Percentiles rank a stretch among this genome's conserved stretches.
These are phyloP conservation scores for Cebus imitator DNA, from an alignment of 2,113 vertebrate species.

Conservation along the genomic window DNA sequence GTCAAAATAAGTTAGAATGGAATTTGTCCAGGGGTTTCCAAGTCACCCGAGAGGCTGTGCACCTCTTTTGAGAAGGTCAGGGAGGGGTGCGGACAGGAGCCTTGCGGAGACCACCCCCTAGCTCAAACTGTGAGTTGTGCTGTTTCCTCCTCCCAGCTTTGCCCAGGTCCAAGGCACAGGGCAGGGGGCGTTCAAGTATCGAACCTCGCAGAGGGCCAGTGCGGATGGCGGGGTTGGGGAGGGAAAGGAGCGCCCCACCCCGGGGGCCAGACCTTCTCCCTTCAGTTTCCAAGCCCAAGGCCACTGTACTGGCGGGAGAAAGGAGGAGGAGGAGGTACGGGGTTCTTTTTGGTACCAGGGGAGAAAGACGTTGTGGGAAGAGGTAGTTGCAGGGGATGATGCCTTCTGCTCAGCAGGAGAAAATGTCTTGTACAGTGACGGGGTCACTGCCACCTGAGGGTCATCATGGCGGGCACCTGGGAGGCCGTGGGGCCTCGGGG, in stretches of 20 bases:
- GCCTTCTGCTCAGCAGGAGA: conserved; percentile 78
- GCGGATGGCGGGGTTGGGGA: neutral
- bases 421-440: conserved; percentile 67
- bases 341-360: conserved; percentile 78
- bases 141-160: conserved; percentile 14
- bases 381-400: conserved; percentile 78
- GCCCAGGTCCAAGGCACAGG: conserved; percentile 65
- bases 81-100: conserved; percentile 10
- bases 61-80: conserved; percentile 12
- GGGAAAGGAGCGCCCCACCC: neutral
- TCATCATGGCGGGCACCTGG: conserved; percentile 49
- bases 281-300: conserved; percentile 50
- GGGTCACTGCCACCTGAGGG: conserved; percentile 75
- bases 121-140: conserved; percentile 46
- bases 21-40: conserved; percentile 57
- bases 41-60: conserved; percentile 36
- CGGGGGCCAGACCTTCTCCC: conserved; percentile 20
- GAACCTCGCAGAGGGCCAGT: conserved; percentile 39
- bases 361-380: conserved; percentile 76
- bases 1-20: conserved; percentile 79
- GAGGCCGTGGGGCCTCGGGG: neutral
- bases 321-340: conserved; percentile 43
- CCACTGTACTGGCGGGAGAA: conserved; percentile 29
- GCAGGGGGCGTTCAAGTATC: conserved; percentile 65
- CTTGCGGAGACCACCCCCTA: conserved; percentile 32